Conservation (phyloP, 2,113 vertebrate species). For the Gymnobelideus leadbeateri region DNA sequence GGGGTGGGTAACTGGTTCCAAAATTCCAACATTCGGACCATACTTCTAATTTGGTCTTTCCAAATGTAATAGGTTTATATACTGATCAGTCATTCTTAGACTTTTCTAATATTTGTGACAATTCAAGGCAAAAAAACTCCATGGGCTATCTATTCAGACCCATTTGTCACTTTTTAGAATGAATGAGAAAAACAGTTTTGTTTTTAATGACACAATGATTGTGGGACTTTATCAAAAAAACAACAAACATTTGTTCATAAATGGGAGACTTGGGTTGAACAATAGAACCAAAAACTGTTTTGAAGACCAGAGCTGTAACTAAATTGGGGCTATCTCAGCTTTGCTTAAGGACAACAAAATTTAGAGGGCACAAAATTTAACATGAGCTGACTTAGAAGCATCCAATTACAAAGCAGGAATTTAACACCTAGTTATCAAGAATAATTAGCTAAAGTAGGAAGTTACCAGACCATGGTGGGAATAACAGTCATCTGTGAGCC, state of each 20-base stretch:
- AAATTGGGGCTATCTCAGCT: background rate
- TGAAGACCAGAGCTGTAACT: background rate
- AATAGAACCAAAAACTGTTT: background rate
- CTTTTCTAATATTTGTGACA: background rate
- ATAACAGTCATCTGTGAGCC: background rate
- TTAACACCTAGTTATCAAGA: background rate
- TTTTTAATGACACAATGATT: constrained; percentile 23
- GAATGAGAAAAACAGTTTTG: constrained; percentile 48
- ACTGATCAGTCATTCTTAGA: background rate
- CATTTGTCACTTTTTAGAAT: constrained; percentile 24
- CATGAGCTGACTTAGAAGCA: background rate
- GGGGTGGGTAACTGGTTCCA: rapidly evolving
- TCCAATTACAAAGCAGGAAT: background rate
- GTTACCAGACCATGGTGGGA: background rate
- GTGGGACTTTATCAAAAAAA: background rate
- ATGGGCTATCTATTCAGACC: background rate
- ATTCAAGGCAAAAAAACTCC: background rate
- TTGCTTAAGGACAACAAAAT: background rate
- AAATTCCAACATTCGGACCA: background rate
- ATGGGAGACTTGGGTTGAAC: background rate
- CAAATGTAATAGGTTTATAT: background rate
- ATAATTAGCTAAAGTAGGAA: background rate
- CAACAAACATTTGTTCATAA: background rate
- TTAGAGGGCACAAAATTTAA: background rate
- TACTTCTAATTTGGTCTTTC: background rate